Evolutionary conservation across 2,113 vertebrate genomes (phyloP), one percentile per base, ranked within the genome.

Genomic region (Acrocephalus kingi): DNA sequence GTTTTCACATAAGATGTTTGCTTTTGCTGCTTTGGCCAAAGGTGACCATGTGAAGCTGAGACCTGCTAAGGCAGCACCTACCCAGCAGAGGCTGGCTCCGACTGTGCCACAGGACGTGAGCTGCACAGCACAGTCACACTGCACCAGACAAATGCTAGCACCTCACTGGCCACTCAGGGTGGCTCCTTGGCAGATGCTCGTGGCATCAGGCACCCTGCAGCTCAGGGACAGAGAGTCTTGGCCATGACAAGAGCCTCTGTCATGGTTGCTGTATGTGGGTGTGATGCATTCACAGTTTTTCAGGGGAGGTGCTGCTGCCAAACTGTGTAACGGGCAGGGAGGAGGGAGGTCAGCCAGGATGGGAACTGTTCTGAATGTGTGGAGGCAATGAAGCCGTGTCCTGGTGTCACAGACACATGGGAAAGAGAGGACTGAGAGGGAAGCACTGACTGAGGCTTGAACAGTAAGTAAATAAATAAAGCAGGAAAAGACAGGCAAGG

Each of bases 201-300:
- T 61, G 82, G 54, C 62, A 68, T 28, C 54, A 68, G 30, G 35
- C 19, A 25, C 16, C 22, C 41, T 67, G 82, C 18, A 23, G 46
- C n/a, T 48, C 30, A 28, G 61, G 41, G 61, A 37, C 45, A 78
- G n/a, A 11, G 25, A 22, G 30, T 24, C 23, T 35, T 2, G 1
- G 41, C 4, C 0, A 10, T 22, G 30, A 24, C 0, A 0, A 18
- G 35, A 66, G 39, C 27, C 61, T 23, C 31, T 5, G 3, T 18
- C 46, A 2, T 5, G 6, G 22, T 66, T 89, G 82, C 75, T 56
- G 16, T 12, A 13, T 2, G n/a, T 2, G 6, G 14, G 23, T 45
- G 18, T 9, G 58, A 72, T 16, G 55, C 63, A 37, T 21, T 55
- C 2, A 2, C 12, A 4, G 19, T 55, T 76, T 92, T 71, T 27